Base-by-base conservation (phyloP, 2,113 vertebrate genomes). In the Ornithorhynchus anatinus region DNA sequence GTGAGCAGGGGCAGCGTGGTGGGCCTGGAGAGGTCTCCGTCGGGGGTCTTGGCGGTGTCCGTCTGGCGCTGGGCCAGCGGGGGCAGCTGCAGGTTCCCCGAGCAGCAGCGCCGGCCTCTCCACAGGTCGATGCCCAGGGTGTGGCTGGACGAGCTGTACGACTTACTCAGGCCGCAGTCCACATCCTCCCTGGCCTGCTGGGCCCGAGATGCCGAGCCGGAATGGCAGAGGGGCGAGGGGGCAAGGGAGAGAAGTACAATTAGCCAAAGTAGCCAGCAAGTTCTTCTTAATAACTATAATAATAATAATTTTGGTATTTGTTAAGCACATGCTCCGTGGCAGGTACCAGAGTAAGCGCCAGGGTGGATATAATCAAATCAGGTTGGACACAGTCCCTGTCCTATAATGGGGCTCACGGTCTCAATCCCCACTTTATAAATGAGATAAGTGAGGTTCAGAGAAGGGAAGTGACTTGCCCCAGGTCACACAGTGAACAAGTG, bases 1-100 rank as follows among this genome's bases (percentile, higher is more conserved):
- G 92, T 84, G 3, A 74, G 10, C 77, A 99, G 83, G 35, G 96
- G 93, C 51, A 99, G 90, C 1, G 95, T 96, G 4, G 97, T 98
- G 0, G 97, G 97, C 7, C 93, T 91, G 53, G 93, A 91, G 61
- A 95, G 73, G 29, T 96, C 94, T 23, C 94, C 93, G 25, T 98
- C 96, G 0, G 97, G 97, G 0, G 95, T 96, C 40, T 79, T 86
- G 0, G 94, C 93, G 51, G 80, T 92, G 73, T 97, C 96, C 0
- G 85, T 88, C 72, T 96, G 97, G 63, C 97, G 91, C 85, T 96
- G 98, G 50, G 96, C 93, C 78, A 99, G 72, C 0, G 97, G 97
- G 0, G 97, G 97, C 67, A 99, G 84, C 88, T 96, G 95, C 64
- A 98, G 82, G 58, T 93, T 98, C 25, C 97, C 97, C 1, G 97